Evolutionary conservation across 2,113 vertebrate species (phyloP).

Genomic region (Rhabdomys dilectus): DNA sequence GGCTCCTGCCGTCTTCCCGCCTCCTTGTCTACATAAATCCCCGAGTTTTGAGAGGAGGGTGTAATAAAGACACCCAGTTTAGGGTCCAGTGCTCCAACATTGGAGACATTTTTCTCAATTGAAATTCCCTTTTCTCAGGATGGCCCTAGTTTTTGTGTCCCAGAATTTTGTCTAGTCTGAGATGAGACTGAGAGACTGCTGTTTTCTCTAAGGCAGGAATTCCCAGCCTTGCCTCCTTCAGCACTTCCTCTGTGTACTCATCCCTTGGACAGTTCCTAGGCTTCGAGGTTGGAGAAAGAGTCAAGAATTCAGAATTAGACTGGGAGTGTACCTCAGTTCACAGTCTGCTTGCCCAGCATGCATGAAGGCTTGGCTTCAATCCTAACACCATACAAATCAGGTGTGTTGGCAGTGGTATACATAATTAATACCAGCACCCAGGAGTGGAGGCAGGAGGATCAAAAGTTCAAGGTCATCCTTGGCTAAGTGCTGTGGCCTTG

Average conservation of each 20-base stretch:
- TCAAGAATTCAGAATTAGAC: not conserved
- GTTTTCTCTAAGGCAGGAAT: constrained; percentile 70
- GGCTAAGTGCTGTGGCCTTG: fast-evolving
- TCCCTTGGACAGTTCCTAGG: not conserved
- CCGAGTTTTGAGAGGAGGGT: not conserved
- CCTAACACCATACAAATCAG: not conserved
- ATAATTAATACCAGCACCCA: not conserved
- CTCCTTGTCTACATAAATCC: not conserved
- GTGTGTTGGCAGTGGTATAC: not conserved
- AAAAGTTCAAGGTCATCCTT: not conserved
- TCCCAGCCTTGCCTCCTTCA: constrained; percentile 74
- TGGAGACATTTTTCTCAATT: not conserved
- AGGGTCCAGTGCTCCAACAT: not conserved
- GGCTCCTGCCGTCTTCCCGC: not conserved
- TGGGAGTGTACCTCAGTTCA: not conserved
- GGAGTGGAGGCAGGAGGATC: not conserved
- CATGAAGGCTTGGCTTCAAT: not conserved
- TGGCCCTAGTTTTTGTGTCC: constrained; percentile 1
- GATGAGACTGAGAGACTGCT: constrained; percentile 56
- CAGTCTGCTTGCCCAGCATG: not conserved
- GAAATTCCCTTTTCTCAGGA: not conserved
- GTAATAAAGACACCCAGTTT: not conserved
- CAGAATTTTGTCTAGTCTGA: constrained; percentile 79
- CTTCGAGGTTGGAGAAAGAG: not conserved
- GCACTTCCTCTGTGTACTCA: not conserved